Conservation (phyloP, 1,140 invertebrate species). For the Panagrolaimus sp. region DNA sequence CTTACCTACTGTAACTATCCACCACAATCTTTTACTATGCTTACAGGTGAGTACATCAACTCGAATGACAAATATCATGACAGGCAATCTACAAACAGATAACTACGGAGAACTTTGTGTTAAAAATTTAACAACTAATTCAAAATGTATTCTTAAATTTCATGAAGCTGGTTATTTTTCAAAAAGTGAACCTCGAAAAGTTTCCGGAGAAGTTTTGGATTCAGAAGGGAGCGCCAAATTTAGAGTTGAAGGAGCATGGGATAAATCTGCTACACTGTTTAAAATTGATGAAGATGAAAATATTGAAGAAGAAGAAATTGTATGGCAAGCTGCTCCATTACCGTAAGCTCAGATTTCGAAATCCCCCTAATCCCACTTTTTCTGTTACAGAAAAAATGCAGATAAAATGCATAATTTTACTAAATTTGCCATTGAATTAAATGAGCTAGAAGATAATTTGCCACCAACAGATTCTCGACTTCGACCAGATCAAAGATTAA, state of each 20-base stretch:
- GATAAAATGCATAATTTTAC: slow-evolving; percentile 88
- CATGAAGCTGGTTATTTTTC: slow-evolving; percentile 91
- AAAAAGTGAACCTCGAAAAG: slow-evolving; percentile 80
- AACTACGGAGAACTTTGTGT: slow-evolving; percentile 97
- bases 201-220: not conserved
- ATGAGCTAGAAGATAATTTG: slow-evolving; percentile 82
- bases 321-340: slow-evolving; percentile 19
- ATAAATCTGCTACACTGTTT: slow-evolving; percentile 64
- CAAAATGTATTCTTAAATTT: slow-evolving; percentile 89
- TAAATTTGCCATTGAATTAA: slow-evolving; percentile 83
- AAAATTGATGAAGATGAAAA: slow-evolving; percentile 88
- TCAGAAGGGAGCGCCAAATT: slow-evolving; percentile 70
- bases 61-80: slow-evolving; percentile 75
- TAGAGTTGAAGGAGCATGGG: slow-evolving; percentile 63
- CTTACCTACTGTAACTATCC: not conserved
- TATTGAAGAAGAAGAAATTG: slow-evolving; percentile 83
- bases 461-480: slow-evolving; percentile 88
- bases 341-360: slow-evolving; percentile 14
- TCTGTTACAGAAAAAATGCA: slow-evolving; percentile 42
- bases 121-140: slow-evolving; percentile 72
- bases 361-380: not conserved
- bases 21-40: too few relatives aligned
- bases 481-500: slow-evolving; percentile 87
- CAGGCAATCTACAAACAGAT: slow-evolving; percentile 96
- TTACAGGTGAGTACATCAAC: not conserved